Evolutionary conservation across 2,113 vertebrate species (phyloP).

Genomic region (Oxyura jamaicensis): DNA sequence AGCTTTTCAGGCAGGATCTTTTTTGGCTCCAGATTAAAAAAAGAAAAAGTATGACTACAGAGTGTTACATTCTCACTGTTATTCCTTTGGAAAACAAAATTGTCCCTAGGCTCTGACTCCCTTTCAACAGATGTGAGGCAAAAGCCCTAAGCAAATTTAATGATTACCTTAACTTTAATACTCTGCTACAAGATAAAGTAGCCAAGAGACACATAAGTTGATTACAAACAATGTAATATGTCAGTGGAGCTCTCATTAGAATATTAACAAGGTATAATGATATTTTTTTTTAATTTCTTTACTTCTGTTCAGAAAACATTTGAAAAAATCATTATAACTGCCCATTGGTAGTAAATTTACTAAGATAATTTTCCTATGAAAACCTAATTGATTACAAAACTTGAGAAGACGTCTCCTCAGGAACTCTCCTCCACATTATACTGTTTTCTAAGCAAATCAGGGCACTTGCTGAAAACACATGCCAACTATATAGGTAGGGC

Average conservation of each 20-base stretch:
- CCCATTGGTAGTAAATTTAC: conserved; percentile 5
- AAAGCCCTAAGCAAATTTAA: not conserved
- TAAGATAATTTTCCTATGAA: not conserved
- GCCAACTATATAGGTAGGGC: not conserved
- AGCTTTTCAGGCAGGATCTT: not conserved
- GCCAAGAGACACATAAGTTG: not conserved
- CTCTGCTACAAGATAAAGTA: not conserved
- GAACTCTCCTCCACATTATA: not conserved
- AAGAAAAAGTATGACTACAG: not conserved
- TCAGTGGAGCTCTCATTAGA: not conserved
- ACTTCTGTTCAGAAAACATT: not conserved
- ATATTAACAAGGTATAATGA: not conserved
- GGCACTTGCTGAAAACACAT: not conserved
- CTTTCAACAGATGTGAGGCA: not conserved
- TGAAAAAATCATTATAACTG: not conserved
- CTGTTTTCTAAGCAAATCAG: not conserved
- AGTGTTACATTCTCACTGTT: not conserved
- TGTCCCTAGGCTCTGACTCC: not conserved
- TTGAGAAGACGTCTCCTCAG: not conserved
- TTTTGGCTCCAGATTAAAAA: not conserved
- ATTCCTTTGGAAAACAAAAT: not conserved
- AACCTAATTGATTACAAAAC: not conserved
- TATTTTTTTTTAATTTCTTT: conserved; percentile 4
- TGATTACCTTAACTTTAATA: not conserved
- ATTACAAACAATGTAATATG: not conserved